These are phyloP conservation scores for Drosophila tsacasi DNA, from an alignment of 1,140 invertebrate genomes.

Conservation along the genomic window DNA sequence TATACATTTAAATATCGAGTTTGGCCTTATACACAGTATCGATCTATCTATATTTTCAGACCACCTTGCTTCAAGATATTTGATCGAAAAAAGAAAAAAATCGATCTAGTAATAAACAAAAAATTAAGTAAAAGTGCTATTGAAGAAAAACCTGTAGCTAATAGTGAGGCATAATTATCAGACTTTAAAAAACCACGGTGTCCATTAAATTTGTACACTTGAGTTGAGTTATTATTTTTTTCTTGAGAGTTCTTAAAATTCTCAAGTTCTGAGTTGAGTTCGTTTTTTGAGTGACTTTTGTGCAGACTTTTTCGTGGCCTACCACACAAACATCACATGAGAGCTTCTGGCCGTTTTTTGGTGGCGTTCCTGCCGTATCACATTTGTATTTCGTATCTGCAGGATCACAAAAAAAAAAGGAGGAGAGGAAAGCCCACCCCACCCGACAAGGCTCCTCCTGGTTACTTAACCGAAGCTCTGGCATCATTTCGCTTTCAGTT, in stretches of 20 bases:
- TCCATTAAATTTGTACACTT: not conserved
- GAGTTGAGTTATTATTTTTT: not conserved
- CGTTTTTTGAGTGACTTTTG: constrained; percentile 45
- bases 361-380: constrained; percentile 26
- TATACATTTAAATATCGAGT: too few relatives aligned
- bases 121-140: not conserved
- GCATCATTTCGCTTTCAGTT: constrained; percentile 40
- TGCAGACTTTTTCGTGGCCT: constrained; percentile 69
- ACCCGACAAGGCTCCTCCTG: constrained; percentile 4
- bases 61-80: too few relatives aligned
- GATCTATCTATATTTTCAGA: not conserved
- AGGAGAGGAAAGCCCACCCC: not conserved
- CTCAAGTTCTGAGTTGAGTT: not conserved
- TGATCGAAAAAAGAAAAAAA: not conserved
- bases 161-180: not conserved
- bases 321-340: constrained; percentile 33
- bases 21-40: too few relatives aligned
- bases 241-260: not conserved
- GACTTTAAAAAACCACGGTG: not conserved
- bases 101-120: not conserved
- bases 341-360: constrained; percentile 22
- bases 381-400: constrained; percentile 44
- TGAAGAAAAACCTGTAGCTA: not conserved
- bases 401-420: constrained; percentile 2
- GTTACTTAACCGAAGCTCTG: constrained; percentile 38